Evolutionary conservation across 2,888 invertebrate species (phyloP).

Genomic region (Lomographa bimaculata): DNA sequence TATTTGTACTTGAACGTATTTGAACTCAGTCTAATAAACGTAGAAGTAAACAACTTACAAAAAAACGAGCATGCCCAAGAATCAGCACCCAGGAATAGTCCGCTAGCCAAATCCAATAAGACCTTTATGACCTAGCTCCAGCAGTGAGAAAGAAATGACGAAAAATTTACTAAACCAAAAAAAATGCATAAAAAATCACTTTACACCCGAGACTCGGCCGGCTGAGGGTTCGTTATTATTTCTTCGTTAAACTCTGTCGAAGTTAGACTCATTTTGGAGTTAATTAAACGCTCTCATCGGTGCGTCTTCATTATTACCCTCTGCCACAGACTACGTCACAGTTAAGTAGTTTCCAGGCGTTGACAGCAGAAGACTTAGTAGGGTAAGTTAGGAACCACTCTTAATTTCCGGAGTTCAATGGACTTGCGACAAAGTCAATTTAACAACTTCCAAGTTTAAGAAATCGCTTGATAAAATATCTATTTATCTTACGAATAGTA

Average conservation of each 20-base stretch:
- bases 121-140: no score
- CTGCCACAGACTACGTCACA: constrained; percentile 31
- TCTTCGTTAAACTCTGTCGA: constrained; percentile 51
- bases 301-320: constrained; percentile 67
- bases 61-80: no score
- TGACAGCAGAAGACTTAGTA: constrained; percentile 24
- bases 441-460: no score
- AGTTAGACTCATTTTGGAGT: constrained; percentile 66
- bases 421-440: constrained; percentile 20
- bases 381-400: constrained; percentile 25
- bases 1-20: no score
- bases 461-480: no score
- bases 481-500: no score
- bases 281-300: constrained; percentile 70
- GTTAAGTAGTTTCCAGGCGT: constrained; percentile 26
- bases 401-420: constrained; percentile 32
- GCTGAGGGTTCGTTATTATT: constrained; percentile 58
- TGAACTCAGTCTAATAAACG: no score
- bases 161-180: no score
- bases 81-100: no score
- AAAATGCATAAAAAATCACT: constrained; percentile 23
- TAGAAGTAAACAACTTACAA: no score
- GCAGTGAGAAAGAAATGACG: no score
- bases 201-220: constrained; percentile 32
- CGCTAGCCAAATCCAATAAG: no score